Base-by-base conservation (phyloP, 2,113 vertebrate genomes). In the Taxidea taxus region DNA sequence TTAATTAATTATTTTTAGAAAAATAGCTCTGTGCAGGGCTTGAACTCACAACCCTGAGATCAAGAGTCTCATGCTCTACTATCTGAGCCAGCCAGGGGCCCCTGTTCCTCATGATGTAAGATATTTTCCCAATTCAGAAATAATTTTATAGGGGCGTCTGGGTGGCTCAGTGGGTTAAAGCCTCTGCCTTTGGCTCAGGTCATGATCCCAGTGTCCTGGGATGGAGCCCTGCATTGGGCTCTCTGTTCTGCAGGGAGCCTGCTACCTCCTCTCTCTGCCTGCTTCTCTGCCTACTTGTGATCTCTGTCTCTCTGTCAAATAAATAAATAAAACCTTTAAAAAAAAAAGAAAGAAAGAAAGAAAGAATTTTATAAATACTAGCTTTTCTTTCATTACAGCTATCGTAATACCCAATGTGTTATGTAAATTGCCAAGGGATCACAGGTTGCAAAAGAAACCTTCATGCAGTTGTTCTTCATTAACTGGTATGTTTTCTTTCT, bases 401-500 rank as follows among this genome's bases (percentile, higher is more conserved):
- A 20, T 74, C 29, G 34, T 21, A 54, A 70, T 92, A 83, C 5
- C n/a, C 62, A 51, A 3, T 84, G 23, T 96, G 6, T 47, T 93
- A 2, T 77, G 39, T 91, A 94, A 81, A 93, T 87, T 93, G 51
- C n/a, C 86, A 84, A 90, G 81, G 42, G 77, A 90, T 87, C 34
- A 83, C 34, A 37, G 62, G 18, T 90, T 88, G 42, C 77, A 90
- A 85, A 94, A 96, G 75, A 94, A 95, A 68, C 16, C 31, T 90
- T 77, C 64, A 81, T 93, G 60, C 56, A 93, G 23, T 97, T 97
- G 47, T 89, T 97, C 95, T 87, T 96, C 72, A 92, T 91, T 96
- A 97, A 84, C 14, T 94, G 37, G 8, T 89, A 78, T 56, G 2
- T 97, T 95, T 92, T 92, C 54, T 92, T 39, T 62, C 75, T 81